Evolutionary conservation across 1,140 invertebrate species (phyloP), one percentile per base, ranked within the genome.

Genomic region (Nephotettix cincticeps): DNA sequence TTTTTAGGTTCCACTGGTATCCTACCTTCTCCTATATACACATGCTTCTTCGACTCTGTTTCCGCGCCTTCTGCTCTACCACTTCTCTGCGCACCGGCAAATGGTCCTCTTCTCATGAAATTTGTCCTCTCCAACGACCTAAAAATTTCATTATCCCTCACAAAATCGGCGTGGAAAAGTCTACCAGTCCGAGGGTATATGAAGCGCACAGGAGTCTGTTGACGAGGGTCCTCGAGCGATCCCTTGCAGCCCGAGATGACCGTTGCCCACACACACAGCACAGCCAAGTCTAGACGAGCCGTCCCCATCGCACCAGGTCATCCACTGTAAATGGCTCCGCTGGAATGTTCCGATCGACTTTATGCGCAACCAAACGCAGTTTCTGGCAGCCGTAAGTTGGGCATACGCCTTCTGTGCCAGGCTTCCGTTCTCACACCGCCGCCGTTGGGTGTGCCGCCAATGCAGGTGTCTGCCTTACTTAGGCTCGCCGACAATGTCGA

Each of bases 101-200:
- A 29, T 1, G 27, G 56, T 28, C 56, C 56, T 61, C 56, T 61
- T 61, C 56, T 61, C 56, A 61, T 61, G 56, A 61, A 61, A 25
- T 61, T 61, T 1, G 56, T 61, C 25, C 56, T 61, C 25, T 61
- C 56, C 56, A 61, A 23, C 9, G 56, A 61, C 56, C 27, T 25
- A n/a, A 61, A 61, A 6, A 61, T 61, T 25, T 61, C 14, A n/a
- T 61, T 61, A n/a, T 61, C 56, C n/a, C 56, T 61, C 56, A 61
- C 21, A 28, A 27, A 61, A 25, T 61, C 56, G 6, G 56, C 56
- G 25, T 61, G 56, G 27, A 61, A 61, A 9, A 61, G 56, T n/a
- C 56, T 25, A 3, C 56, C 56, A 9, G 56, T 61, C 13, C 27
- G 2, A 1, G 56, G 56, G 28, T 61, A 61, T 25, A 61, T 61